These are phyloP conservation scores for Sandelia bainsii DNA, from an alignment of 2,797 vertebrate genomes.

Conservation along the genomic window DNA sequence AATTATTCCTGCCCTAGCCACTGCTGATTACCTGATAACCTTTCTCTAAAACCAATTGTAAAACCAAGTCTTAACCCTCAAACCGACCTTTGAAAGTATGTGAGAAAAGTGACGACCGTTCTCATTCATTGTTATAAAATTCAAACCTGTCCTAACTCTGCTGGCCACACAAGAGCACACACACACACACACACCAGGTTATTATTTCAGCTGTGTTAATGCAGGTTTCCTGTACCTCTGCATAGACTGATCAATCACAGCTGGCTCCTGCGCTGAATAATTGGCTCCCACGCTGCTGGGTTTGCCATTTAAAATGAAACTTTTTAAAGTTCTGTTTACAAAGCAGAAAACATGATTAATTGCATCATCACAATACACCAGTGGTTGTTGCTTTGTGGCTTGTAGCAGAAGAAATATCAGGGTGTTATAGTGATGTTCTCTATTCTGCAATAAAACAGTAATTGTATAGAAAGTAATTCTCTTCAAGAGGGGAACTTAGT, in stretches of 20 bases:
- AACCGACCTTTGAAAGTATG: too few relatives aligned
- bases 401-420: background rate
- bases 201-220: constrained; percentile 6
- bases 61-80: too few relatives aligned
- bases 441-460: constrained; percentile 12
- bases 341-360: constrained; percentile 41
- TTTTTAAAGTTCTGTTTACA: constrained; percentile 27
- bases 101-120: too few relatives aligned
- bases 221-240: constrained; percentile 18
- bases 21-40: too few relatives aligned
- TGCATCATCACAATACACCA: background rate
- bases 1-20: too few relatives aligned
- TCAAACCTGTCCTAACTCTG: too few relatives aligned
- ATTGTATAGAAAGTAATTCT: background rate
- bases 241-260: constrained; percentile 26
- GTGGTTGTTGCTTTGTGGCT: background rate
- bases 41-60: too few relatives aligned
- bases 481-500: background rate
- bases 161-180: background rate
- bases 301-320: constrained; percentile 20
- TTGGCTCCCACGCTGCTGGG: constrained; percentile 25
- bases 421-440: background rate
- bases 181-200: background rate
- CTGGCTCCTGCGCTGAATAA: constrained; percentile 15
- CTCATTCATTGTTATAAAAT: too few relatives aligned